A percentile compares a stretch with the other conserved stretches of the same genome.
Conservation (phyloP, 2,888 invertebrate species). For the Netelia melanura region DNA sequence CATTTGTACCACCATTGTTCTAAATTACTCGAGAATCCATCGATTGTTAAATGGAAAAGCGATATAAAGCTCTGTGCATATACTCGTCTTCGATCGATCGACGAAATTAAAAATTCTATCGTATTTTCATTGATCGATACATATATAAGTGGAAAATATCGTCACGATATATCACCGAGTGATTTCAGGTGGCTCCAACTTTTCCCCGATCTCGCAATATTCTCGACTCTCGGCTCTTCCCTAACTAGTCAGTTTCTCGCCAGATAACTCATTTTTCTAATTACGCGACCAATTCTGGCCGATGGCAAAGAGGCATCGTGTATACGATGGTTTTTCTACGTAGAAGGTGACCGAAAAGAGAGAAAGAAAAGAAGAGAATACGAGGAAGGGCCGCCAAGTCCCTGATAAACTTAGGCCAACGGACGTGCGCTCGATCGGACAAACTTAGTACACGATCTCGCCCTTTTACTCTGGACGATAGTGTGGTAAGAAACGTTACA, state of each 20-base stretch:
- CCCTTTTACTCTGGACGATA: neutral
- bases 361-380: slow-evolving; percentile 43
- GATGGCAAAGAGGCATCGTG: slow-evolving; percentile 49
- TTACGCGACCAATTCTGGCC: slow-evolving; percentile 79
- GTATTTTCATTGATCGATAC: neutral
- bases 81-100: slow-evolving; percentile 31
- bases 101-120: slow-evolving; percentile 13
- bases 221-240: slow-evolving; percentile 61
- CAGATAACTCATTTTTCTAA: slow-evolving; percentile 84
- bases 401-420: slow-evolving; percentile 80
- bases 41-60: slow-evolving; percentile 80
- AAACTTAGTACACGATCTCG: slow-evolving; percentile 18
- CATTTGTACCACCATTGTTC: neutral
- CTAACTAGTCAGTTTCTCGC: slow-evolving; percentile 77
- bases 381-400: slow-evolving; percentile 71
- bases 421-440: slow-evolving; percentile 74
- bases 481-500: slow-evolving; percentile 15
- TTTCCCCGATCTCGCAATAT: slow-evolving; percentile 34
- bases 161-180: no score
- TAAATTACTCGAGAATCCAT: slow-evolving; percentile 83
- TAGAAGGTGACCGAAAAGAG: neutral
- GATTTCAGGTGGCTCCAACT: slow-evolving; percentile 21
- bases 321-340: slow-evolving; percentile 12
- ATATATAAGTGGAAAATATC: neutral
- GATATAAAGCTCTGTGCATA: slow-evolving; percentile 67